These are phyloP conservation scores for Protobothrops mucrosquamatus DNA, from an alignment of 2,113 vertebrate genomes.

Conservation along the genomic window DNA sequence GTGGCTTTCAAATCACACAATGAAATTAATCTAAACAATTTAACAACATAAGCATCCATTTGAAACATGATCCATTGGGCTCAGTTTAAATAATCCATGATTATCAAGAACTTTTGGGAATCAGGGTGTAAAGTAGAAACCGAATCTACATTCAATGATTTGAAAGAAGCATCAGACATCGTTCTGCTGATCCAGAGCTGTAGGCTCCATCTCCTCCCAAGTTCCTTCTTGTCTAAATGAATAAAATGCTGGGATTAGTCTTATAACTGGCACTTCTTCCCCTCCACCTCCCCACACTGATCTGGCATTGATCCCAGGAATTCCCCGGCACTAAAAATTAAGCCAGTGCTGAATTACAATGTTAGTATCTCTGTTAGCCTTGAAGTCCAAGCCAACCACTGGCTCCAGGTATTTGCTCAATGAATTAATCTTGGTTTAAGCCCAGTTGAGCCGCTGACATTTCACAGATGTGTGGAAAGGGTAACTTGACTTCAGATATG, in stretches of 20 bases:
- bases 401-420: conserved; percentile 12
- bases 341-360: conserved; percentile 8
- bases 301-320: conserved; percentile 29
- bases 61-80: neutral
- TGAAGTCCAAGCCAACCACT: conserved; percentile 15
- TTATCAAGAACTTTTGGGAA: neutral
- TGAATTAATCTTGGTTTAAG: conserved; percentile 22
- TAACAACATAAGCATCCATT: neutral
- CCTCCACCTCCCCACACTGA: neutral
- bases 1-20: neutral
- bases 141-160: neutral
- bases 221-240: neutral
- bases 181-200: neutral
- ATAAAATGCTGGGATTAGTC: neutral
- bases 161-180: neutral
- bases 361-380: conserved; percentile 17
- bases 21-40: neutral
- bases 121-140: neutral
- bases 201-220: neutral
- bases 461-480: conserved; percentile 19
- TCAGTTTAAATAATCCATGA: neutral
- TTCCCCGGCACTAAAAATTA: conserved; percentile 18
- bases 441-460: conserved; percentile 23
- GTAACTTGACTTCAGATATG: neutral
- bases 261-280: neutral